Evolutionary conservation across 92 coral and sea anemone genomes (phyloP).

Genomic region (Porites lobata): DNA sequence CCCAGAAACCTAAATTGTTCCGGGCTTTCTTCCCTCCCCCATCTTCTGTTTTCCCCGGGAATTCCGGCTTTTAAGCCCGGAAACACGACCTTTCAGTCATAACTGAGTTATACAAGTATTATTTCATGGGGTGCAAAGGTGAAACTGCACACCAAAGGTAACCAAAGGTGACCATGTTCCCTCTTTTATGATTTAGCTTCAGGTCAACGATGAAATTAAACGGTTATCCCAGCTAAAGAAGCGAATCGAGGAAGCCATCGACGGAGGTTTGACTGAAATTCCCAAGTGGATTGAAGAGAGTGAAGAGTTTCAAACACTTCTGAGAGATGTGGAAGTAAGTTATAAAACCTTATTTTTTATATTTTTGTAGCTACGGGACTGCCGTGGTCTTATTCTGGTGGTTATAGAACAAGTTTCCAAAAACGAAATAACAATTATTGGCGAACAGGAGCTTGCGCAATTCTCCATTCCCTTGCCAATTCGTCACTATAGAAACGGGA

Average conservation of each 20-base stretch:
- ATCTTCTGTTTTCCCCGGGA: neutral
- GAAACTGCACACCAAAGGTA: neutral
- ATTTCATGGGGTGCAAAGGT: neutral
- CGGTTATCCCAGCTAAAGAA: slow-evolving; percentile 83
- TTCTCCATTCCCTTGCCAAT: no score
- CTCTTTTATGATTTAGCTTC: slow-evolving; percentile 57
- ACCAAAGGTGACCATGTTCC: neutral
- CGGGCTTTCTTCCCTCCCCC: no score
- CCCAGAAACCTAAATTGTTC: no score
- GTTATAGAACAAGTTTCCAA: no score
- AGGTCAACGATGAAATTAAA: slow-evolving; percentile 89
- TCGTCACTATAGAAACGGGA: no score
- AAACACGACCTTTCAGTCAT: no score
- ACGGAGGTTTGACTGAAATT: slow-evolving; percentile 85
- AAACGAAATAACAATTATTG: no score
- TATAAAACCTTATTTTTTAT: neutral
- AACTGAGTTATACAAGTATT: neutral
- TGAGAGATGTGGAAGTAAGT: slow-evolving; percentile 85
- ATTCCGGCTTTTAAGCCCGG: neutral
- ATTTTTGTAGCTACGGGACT: no score
- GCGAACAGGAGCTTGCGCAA: no score
- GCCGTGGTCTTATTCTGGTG: no score
- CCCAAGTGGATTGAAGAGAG: slow-evolving; percentile 90
- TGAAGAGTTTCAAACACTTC: slow-evolving; percentile 84
- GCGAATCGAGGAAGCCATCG: slow-evolving; percentile 92